Evolutionary conservation across 2,888 invertebrate species (phyloP).

Genomic region (Heteromyza rotundicornis): DNA sequence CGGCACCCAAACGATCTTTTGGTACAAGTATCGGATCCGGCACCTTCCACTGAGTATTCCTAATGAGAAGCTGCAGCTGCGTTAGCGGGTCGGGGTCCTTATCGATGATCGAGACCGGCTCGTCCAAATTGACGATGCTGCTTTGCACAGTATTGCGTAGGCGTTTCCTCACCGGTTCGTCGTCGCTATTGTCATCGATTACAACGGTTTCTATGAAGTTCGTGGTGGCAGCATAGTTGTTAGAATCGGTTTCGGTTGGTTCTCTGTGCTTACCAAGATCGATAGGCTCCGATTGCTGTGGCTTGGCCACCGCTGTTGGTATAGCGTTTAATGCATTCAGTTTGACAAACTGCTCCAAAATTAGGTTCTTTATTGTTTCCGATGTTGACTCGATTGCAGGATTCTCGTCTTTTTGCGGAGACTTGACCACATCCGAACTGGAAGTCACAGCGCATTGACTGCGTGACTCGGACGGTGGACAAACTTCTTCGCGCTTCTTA

Average conservation of each 20-base stretch:
- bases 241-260: not conserved
- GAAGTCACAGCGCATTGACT: conserved; percentile 69
- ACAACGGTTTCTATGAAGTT: conserved; percentile 64
- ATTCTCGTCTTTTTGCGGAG: conserved; percentile 75
- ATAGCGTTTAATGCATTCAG: conserved; percentile 41
- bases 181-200: conserved; percentile 50
- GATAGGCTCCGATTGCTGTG: conserved; percentile 70
- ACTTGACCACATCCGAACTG: conserved; percentile 75
- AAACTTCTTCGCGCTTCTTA: conserved; percentile 64
- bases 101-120: conserved; percentile 36
- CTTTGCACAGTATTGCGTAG: conserved; percentile 55
- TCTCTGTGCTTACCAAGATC: conserved; percentile 66
- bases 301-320: conserved; percentile 34
- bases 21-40: conserved; percentile 84
- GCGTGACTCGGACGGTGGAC: conserved; percentile 49
- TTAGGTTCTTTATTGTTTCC: conserved; percentile 63
- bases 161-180: conserved; percentile 65
- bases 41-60: conserved; percentile 72
- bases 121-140: conserved; percentile 59
- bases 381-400: conserved; percentile 75
- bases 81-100: conserved; percentile 71
- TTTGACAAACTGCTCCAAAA: conserved; percentile 53
- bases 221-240: conserved; percentile 49
- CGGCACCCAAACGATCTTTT: conserved; percentile 74
- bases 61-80: conserved; percentile 74